Base-by-base conservation (phyloP, 2,888 invertebrate genomes). In the Drosophila hamatofila region DNA sequence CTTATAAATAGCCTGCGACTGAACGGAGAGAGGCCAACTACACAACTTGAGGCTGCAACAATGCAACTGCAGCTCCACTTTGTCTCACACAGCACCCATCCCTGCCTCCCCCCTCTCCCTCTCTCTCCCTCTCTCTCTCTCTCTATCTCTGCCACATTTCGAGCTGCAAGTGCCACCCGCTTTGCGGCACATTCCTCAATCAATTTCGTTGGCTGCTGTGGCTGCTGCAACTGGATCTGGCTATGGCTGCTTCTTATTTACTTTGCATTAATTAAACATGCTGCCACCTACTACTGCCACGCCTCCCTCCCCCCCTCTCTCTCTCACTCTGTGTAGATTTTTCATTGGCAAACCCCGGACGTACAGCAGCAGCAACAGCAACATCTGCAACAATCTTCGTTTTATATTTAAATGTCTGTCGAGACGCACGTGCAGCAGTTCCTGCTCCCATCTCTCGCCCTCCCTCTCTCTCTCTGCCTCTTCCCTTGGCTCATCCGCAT, bases 221-320 rank as follows among this genome's bases (percentile, higher is more conserved):
- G 52, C 64, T 67, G 55, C 39, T 41, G 56, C 56, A 42, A 42
- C 51, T 51, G 60, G 68, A 48, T 48, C 58, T 52, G 62, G 52
- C 61, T 41, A 23, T 18, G 58, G 67, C 61, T 75, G 75, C 84
- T 86, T 86, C 83, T 86, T 86, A 89, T 85, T 86, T 86, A 86
- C 90, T 90, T 87, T 86, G 86, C 90, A 86, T 86, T 88, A 86
- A 86, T 86, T 86, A 86, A 86, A 90, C 86, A 86, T 88, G 89
- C 89, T 71, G 87, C 87, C 83, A 86, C 83, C 83, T 88, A 87
- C 72, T 54, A 48, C 56, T 56, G 37, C 52, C 51, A 11, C 16
- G 41, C n/a, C 14, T 7, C 48, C 9, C 5, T 14, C 35, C 2
- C 11, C 6, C n/a, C 14, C 9, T 12, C 48, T 4, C 48, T 1